phyloP scores from a whole-genome alignment of 2,113 vertebrate genomes.

The Bombycilla garrulus region DNA sequence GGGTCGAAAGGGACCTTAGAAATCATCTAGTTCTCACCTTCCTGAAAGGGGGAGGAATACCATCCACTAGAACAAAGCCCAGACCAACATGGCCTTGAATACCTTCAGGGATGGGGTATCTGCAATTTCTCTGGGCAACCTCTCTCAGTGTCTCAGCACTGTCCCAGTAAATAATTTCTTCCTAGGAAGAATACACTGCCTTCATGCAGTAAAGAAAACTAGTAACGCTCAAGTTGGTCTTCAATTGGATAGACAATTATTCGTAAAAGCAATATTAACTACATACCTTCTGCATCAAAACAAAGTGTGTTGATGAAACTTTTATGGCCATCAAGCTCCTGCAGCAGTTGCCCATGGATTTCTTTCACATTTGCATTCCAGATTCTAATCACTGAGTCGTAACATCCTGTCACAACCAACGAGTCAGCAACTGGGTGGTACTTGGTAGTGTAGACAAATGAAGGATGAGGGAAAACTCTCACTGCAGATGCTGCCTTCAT shows the following conservation, averaged over 20 bases:
- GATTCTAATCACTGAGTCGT: slow-evolving; percentile 85
- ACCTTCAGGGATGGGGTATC: not conserved
- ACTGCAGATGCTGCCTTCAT: slow-evolving; percentile 73
- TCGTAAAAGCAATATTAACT: not conserved
- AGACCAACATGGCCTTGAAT: not conserved
- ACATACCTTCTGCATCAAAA: slow-evolving; percentile 91
- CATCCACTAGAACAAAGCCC: not conserved
- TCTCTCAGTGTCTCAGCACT: not conserved
- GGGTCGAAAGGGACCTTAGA: not conserved
- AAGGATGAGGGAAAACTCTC: slow-evolving; percentile 92
- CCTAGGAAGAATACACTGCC: not conserved
- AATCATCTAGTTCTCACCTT: not conserved
- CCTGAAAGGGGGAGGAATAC: not conserved
- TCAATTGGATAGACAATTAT: not conserved
- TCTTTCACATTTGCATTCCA: slow-evolving; percentile 86
- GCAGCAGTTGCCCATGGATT: slow-evolving; percentile 84
- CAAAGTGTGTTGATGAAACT: slow-evolving; percentile 91
- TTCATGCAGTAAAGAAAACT: not conserved
- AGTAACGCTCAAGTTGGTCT: not conserved
- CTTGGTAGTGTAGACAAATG: slow-evolving; percentile 92
- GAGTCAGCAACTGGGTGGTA: slow-evolving; percentile 85
- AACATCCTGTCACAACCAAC: slow-evolving; percentile 89
- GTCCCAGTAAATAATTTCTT: not conserved
- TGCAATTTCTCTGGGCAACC: not conserved
- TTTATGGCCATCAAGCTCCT: slow-evolving; percentile 88